Evolutionary conservation across 2,797 vertebrate species (phyloP).

Genomic region (Falco cherrug): DNA sequence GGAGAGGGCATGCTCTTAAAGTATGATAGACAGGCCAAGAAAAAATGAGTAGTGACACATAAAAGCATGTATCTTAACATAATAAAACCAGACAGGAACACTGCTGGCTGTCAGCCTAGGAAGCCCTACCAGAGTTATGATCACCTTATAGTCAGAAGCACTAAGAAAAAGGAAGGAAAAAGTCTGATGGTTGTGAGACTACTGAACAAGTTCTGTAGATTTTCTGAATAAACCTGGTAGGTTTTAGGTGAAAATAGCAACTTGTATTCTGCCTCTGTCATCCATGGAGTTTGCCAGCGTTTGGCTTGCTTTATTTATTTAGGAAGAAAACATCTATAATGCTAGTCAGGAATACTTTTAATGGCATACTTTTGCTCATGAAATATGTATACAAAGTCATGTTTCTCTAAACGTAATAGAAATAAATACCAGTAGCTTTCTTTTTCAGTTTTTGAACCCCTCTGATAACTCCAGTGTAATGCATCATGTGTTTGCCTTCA

Average conservation of each 20-base stretch:
- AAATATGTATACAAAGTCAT: neutral
- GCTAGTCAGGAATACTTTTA: neutral
- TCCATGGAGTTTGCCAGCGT: neutral
- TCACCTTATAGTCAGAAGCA: neutral
- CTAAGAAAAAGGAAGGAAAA: neutral
- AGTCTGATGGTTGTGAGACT: neutral
- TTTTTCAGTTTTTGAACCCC: neutral
- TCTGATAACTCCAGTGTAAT: neutral
- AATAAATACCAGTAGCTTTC: neutral
- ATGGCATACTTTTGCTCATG: neutral
- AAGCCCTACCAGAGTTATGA: neutral
- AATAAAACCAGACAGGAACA: neutral
- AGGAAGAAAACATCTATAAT: neutral
- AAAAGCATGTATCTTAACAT: neutral
- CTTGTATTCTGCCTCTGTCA: neutral
- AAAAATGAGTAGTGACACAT: neutral
- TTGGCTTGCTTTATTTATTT: neutral
- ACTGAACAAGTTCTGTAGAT: neutral
- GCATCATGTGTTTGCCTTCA: neutral
- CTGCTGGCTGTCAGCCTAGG: neutral
- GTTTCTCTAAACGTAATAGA: neutral
- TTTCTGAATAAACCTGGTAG: neutral
- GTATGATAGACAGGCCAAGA: neutral
- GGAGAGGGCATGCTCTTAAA: neutral
- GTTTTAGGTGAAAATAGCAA: neutral